Evolutionary conservation across 2,888 invertebrate species (phyloP).

Genomic region (Hydrotaea cyrtoneurina): DNA sequence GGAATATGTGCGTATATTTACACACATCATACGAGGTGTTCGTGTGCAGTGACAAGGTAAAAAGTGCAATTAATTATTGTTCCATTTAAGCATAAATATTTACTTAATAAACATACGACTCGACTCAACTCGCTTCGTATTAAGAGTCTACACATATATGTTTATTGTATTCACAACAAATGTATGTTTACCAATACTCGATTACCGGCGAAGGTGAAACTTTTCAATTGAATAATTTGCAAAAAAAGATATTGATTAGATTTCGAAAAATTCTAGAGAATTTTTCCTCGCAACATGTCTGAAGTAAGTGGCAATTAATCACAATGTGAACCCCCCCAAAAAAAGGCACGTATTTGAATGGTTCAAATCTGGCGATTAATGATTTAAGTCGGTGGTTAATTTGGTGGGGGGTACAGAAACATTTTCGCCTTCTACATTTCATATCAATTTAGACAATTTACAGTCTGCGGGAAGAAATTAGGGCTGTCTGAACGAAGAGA

Average conservation of each 20-base stretch:
- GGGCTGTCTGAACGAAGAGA: no score
- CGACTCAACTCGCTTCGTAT: neutral
- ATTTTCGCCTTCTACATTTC: no score
- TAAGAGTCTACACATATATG: neutral
- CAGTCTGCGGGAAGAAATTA: no score
- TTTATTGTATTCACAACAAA: neutral
- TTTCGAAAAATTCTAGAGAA: neutral
- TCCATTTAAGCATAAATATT: constrained; percentile 35
- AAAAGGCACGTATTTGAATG: no score
- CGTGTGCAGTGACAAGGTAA: constrained; percentile 29
- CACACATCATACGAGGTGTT: neutral
- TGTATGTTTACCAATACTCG: constrained; percentile 13
- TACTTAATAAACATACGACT: constrained; percentile 17
- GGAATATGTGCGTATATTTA: neutral
- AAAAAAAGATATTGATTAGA: neutral
- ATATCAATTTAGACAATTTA: no score
- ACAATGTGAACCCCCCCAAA: no score
- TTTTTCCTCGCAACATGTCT: no score
- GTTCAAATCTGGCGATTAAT: no score
- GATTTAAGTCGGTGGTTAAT: no score
- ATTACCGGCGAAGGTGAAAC: constrained; percentile 18
- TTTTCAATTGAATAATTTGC: constrained; percentile 6
- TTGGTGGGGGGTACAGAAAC: no score
- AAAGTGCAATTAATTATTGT: constrained; percentile 39
- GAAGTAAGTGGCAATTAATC: no score